Conservation (phyloP, 2,797 vertebrate genomes). For the Atherinosoma microstoma region DNA sequence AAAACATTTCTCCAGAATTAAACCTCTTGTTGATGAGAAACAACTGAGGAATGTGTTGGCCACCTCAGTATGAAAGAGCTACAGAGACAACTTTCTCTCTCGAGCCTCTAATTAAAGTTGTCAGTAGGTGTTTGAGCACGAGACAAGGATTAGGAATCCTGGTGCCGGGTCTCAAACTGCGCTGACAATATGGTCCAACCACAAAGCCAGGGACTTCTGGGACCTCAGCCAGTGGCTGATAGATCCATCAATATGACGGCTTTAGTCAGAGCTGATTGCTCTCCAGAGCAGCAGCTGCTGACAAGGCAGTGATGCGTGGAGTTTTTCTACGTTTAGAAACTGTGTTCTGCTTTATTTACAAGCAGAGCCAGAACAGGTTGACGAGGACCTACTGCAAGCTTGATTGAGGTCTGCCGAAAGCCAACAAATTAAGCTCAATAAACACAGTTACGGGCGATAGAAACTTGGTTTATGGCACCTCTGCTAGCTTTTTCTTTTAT, state of each 20-base stretch:
- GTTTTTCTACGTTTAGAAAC: constrained; percentile 42
- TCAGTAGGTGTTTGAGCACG: constrained; percentile 59
- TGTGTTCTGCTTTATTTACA: constrained; percentile 50
- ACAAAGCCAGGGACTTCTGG: constrained; percentile 66
- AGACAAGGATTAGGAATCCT: constrained; percentile 53
- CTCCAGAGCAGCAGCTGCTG: constrained; percentile 58
- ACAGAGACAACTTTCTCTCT: constrained; percentile 12
- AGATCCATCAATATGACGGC: constrained; percentile 70
- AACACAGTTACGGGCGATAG: not conserved
- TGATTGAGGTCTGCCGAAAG: not conserved
- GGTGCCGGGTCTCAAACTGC: constrained; percentile 64
- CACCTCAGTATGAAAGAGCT: not conserved
- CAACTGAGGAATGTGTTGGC: constrained; percentile 1
- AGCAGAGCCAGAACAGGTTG: constrained; percentile 18
- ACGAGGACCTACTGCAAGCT: constrained; percentile 6
- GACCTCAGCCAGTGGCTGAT: constrained; percentile 68
- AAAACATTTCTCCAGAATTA: not conserved
- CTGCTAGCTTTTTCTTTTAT: not conserved
- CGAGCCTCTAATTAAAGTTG: constrained; percentile 63
- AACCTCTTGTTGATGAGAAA: not conserved
- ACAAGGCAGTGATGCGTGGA: constrained; percentile 35
- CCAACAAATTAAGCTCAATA: constrained; percentile 7
- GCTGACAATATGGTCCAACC: constrained; percentile 69
- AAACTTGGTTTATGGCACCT: not conserved
- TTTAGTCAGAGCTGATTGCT: constrained; percentile 58